Evolutionary conservation across 2,888 invertebrate species (phyloP), one percentile per base, ranked within the genome.

Genomic region (Drosophila paucipuncta): DNA sequence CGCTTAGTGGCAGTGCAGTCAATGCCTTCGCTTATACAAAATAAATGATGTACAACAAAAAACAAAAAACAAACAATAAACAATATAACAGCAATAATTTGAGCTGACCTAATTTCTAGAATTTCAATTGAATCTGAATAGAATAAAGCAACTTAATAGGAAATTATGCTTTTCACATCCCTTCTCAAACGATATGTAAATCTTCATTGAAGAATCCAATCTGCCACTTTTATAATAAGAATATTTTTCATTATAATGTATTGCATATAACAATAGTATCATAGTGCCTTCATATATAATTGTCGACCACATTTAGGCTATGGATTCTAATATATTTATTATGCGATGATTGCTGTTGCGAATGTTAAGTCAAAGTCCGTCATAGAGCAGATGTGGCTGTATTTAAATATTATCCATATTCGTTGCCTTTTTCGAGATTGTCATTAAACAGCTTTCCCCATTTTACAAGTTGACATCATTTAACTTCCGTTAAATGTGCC

Each of bases 401-500:
- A 35, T 47, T 74, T 13, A 7, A 61, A 31, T 58, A 37, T 41
- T 50, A 33, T 47, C 4, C 18, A 37, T 55, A 35, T 47, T 73
- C 25, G 25, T 47, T n/a, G 31, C 18, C 16, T 49, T 53, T 43
- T 49, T 55, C 49, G 59, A 63, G 74, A 73, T 83, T 83, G 84
- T 75, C 81, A 66, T 22, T 78, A 30, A 49, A 55, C 64, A 66
- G 80, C 76, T 80, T 78, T 76, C 81, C 80, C 76, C 71, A 76
- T 66, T 80, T 70, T 61, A 76, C 74, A 68, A 68, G 80, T 73
- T 77, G 78, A 66, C 67, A 73, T 88, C 86, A 79, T 80, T 47
- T 83, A 83, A 88, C 89, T 86, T 85, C 90, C 89, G 88, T 88
- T 90, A 79, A 88, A 90, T 85, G 78, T 90, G 85, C 76, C 82